Percentiles rank a stretch among this genome's conserved stretches.
These are phyloP conservation scores for Crambe crambe DNA, from an alignment of 37 sponge, comb jelly and placozoan species.

Conservation along the genomic window DNA sequence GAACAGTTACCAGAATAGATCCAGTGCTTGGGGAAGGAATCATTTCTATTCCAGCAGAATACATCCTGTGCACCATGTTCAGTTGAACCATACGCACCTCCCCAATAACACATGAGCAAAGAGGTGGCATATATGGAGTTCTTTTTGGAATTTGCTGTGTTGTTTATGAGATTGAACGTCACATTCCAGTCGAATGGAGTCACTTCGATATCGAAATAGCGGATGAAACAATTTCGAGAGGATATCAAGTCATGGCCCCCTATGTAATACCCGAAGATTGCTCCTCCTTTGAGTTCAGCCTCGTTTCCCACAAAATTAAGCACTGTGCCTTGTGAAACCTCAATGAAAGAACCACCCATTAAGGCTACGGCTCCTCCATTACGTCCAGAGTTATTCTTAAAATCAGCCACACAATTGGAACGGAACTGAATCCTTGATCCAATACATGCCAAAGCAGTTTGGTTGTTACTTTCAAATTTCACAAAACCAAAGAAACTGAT, in stretches of 20 bases:
- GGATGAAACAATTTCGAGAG: slow-evolving; percentile 71
- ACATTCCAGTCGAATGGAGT: slow-evolving; percentile 45
- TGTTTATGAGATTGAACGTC: slow-evolving; percentile 41
- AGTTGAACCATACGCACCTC: slow-evolving; percentile 20
- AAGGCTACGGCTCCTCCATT: slow-evolving; percentile 68
- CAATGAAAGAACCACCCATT: slow-evolving; percentile 52
- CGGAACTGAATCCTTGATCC: slow-evolving; percentile 14
- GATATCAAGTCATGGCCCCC: slow-evolving; percentile 57
- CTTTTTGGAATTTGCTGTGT: slow-evolving; percentile 1
- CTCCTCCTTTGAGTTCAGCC: slow-evolving; percentile 63
- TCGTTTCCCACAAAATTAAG: slow-evolving; percentile 45
- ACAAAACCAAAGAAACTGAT: slow-evolving; percentile 6
- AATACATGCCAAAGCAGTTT: slow-evolving; percentile 52
- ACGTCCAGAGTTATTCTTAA: slow-evolving; percentile 41
- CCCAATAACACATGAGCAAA: slow-evolving; percentile 57
- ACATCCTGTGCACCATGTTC: not conserved
- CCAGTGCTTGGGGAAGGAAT: slow-evolving; percentile 2
- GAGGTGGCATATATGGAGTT: slow-evolving; percentile 72
- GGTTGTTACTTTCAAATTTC: slow-evolving; percentile 14
- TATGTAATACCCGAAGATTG: slow-evolving; percentile 43
- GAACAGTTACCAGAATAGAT: slow-evolving; percentile 29
- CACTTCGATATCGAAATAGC: slow-evolving; percentile 17
- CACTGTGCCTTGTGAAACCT: not conserved
- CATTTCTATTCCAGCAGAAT: slow-evolving; percentile 50
- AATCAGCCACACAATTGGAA: not conserved